Base-by-base conservation (phyloP, 30 jellyfish, hydroid and myxozoan species). In the Aurelia aurita region DNA sequence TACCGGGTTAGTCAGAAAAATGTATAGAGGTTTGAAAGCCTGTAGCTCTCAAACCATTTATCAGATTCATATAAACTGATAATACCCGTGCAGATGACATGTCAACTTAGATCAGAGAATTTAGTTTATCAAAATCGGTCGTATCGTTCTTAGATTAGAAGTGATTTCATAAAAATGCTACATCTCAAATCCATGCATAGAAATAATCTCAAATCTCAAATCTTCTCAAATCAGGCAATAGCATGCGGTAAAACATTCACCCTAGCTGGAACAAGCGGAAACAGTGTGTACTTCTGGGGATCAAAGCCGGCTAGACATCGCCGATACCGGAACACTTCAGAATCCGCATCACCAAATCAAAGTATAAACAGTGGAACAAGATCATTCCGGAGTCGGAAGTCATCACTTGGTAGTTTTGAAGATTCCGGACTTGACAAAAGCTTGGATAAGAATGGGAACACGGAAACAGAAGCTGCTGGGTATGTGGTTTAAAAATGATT, bases 261-360 rank as follows among this genome's bases (percentile, higher is more conserved):
- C 11, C 14, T 90, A 51, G 97, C 97, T 43, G 97, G 97, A 49
- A 72, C 82, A 29, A 92, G 73, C 29, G 83, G 64, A 20, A 92
- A 87, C 68, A 46, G 80, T 0, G 92, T 92, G 43, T 92, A 59
- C 81, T 92, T 92, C 74, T 92, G 98, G 98, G 98, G 98, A 20
- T 66, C 97, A 29, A 92, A 92, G 47, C 98, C 97, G 25, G 31
- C 25, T 46, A 58, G 16, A 25, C 83, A 91, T 4, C 54, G 83
- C 39, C 80, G 97, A 14, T 28, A 77, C 66, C 80, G 59, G 78
- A 67, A 79, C 58, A 68, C 89, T 67, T 74, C 90, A 80, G 87
- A 88, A 16, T 79, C 91, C 14, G 59, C 53, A 9, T 77, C 87
- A 31, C 91, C 92, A 1, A 55, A 68, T 75, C 91, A 79, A 63